Evolutionary conservation across 2,888 invertebrate species (phyloP), one percentile per base, ranked within the genome.

Genomic region (Julus scandinavius): DNA sequence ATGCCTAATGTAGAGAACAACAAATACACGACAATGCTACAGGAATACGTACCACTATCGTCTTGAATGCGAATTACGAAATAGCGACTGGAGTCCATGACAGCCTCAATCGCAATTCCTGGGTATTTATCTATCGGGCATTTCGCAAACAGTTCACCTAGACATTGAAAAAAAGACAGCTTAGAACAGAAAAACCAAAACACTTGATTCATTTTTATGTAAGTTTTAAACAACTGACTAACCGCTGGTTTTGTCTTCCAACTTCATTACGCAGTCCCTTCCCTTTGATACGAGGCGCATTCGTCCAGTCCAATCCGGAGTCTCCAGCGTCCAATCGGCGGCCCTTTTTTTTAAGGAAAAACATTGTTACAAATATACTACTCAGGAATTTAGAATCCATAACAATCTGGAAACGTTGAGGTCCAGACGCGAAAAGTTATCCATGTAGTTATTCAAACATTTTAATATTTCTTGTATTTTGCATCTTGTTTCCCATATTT

Each of bases 281-380:
- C 96, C 97, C 93, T 97, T 97, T 2, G 97, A 94, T 83, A 99
- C 96, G 88, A 99, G 93, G 90, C 98, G 94, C 95, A 99, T 95
- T 90, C 99, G 95, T 38, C 99, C 99, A 41, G 97, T 97, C 99
- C 99, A 99, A 91, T 98, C 96, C n/a, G 99, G 99, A 91, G 96
- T 96, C 91, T 97, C 96, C 89, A 99, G 94, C 93, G 98, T 99
- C 99, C 99, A 99, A 93, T 99, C 99, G 87, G 98, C 98, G 91
- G 99, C 99, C 93, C 99, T 99, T 92, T 17, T 85, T 40, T 29
- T 29, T 1, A 29, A 85, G 7, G 20, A 85, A 13, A 85, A 85
- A 85, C 29, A 85, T 7, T 29, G 41, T 29, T 29, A 1, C 1
- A 1, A 29, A 29, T 29, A 29, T 29, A 29, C 29, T 29, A 29